These are phyloP conservation scores for Invenusta paracnida DNA, from an alignment of 2,888 invertebrate species.

Conservation along the genomic window DNA sequence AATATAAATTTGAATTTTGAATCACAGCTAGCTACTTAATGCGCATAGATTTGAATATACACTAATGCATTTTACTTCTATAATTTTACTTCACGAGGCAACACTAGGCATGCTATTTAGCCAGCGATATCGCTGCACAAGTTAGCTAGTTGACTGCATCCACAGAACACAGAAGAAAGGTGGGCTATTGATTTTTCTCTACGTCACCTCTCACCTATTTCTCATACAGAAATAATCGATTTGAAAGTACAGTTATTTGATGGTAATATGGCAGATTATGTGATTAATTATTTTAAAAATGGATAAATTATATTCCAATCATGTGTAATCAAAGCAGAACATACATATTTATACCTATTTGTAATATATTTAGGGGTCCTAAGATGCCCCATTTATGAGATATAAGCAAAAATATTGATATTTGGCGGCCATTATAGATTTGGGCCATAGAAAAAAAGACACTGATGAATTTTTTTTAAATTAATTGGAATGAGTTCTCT, in stretches of 20 bases:
- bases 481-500: constrained; percentile 23
- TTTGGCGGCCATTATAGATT: constrained; percentile 17
- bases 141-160: no score
- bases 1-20: background rate
- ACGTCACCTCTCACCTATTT: no score
- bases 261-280: constrained; percentile 21
- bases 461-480: constrained; percentile 5
- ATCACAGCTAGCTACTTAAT: background rate
- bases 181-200: no score
- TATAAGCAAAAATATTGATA: constrained; percentile 26
- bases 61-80: background rate
- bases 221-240: no score
- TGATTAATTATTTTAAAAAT: constrained; percentile 26
- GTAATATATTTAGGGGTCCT: constrained; percentile 29
- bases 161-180: no score
- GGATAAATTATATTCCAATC: constrained; percentile 23
- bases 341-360: constrained; percentile 27
- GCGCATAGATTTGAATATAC: background rate
- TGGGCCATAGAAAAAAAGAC: constrained; percentile 27
- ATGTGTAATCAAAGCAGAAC: constrained; percentile 29
- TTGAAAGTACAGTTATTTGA: constrained; percentile 29
- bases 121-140: background rate
- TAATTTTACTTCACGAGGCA: background rate
- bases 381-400: constrained; percentile 29
- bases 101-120: background rate